Conservation (phyloP, 2,888 invertebrate species). For the Caenorhabditis sp. region DNA sequence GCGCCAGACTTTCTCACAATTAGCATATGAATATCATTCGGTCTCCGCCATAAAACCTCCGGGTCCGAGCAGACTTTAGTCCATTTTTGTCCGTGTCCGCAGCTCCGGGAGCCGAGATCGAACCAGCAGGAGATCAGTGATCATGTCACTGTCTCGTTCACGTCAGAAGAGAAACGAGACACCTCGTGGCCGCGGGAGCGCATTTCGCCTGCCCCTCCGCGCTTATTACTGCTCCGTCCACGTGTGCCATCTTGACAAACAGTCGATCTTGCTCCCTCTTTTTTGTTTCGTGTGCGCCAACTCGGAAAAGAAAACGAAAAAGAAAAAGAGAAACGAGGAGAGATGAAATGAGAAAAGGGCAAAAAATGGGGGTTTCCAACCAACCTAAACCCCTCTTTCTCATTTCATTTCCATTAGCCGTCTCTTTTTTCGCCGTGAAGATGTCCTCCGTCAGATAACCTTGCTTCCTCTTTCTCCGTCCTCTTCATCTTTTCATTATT, state of each 20-base stretch:
- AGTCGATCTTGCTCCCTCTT: too few species aligned
- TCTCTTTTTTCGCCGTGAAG: too few species aligned
- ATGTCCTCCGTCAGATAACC: too few species aligned
- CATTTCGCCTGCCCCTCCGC: constrained; percentile 4
- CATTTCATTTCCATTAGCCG: too few species aligned
- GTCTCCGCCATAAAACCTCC: not conserved
- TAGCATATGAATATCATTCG: not conserved
- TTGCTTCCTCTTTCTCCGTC: too few species aligned
- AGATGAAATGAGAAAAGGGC: too few species aligned
- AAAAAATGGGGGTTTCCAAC: too few species aligned
- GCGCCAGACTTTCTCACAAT: not conserved
- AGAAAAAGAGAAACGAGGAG: constrained; percentile 12
- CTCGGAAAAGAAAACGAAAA: not conserved
- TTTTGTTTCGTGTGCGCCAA: not conserved
- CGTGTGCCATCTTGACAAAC: constrained; percentile 19
- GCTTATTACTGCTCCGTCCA: constrained; percentile 24
- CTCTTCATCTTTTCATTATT: too few species aligned
- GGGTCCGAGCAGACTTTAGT: not conserved
- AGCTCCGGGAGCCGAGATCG: too few species aligned
- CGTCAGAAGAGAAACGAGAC: constrained; percentile 52
- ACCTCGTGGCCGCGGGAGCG: constrained; percentile 30
- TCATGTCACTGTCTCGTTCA: constrained; percentile 1
- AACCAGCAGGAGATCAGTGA: constrained; percentile 48
- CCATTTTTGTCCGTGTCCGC: not conserved
- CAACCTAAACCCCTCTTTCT: too few species aligned